phyloP scores from a whole-genome alignment of 2,888 invertebrate species.

The Chorisops tibialis region DNA sequence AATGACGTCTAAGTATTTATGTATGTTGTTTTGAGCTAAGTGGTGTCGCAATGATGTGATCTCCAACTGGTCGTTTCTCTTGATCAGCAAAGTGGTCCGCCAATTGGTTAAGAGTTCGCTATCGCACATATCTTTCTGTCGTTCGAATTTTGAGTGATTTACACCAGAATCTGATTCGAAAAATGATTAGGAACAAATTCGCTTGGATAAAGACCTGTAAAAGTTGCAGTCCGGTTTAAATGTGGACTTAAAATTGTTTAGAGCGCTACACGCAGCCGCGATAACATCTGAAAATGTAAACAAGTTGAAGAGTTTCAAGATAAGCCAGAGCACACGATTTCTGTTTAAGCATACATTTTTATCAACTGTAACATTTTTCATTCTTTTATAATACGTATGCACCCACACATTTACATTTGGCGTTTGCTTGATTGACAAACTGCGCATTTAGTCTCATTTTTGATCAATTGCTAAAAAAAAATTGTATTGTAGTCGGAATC shows the following conservation, averaged over 20 bases:
- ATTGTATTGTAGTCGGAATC: no score
- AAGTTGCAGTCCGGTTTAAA: neutral
- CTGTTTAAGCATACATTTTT: constrained; percentile 17
- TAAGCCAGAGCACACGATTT: constrained; percentile 11
- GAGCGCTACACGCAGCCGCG: neutral
- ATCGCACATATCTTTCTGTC: neutral
- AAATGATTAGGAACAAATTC: constrained; percentile 6
- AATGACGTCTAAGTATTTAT: constrained; percentile 19
- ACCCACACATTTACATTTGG: no score
- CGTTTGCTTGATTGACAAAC: neutral
- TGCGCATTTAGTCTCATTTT: constrained; percentile 7
- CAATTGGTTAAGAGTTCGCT: neutral
- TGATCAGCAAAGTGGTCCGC: neutral
- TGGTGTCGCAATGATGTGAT: neutral
- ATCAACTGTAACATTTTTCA: constrained; percentile 12
- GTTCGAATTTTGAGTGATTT: constrained; percentile 12
- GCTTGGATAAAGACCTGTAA: neutral
- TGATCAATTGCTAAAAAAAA: no score
- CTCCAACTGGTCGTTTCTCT: neutral
- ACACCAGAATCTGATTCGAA: constrained; percentile 2
- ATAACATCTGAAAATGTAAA: constrained; percentile 7
- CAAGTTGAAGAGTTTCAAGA: constrained; percentile 2
- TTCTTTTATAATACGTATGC: neutral
- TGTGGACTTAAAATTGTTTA: constrained; percentile 8
- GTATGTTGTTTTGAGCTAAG: neutral